Base-by-base conservation (phyloP, 1,140 invertebrate species). In the Ceratosolen fusciceps region DNA sequence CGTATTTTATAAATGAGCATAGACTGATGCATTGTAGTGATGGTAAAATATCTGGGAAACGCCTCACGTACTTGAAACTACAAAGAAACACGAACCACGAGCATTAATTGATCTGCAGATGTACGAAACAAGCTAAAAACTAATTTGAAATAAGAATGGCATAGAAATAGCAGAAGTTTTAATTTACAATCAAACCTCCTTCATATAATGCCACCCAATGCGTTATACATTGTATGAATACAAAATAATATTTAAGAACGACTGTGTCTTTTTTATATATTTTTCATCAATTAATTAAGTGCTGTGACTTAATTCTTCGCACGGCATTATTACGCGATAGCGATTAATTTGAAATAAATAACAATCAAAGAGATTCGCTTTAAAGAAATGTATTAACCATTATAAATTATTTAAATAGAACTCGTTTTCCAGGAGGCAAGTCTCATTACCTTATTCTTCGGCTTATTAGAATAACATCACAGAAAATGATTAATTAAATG, bases 141-240 rank as follows among this genome's bases (percentile, higher is more conserved):
- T 58, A 29, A 37, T 39, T 74, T 74, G 43, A 56, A 74, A 74
- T 24, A 47, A 74, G n/a, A 74, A 58, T 60, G n/a, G n/a, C n/a
- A n/a, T n/a, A n/a, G n/a, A n/a, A n/a, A n/a, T n/a, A n/a, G n/a
- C n/a, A n/a, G n/a, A n/a, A n/a, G n/a, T n/a, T n/a, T n/a, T n/a
- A n/a, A n/a, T n/a, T n/a, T n/a, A n/a, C n/a, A n/a, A n/a, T n/a
- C n/a, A n/a, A n/a, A n/a, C n/a, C n/a, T n/a, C n/a, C n/a, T n/a
- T n/a, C n/a, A n/a, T n/a, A n/a, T n/a, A n/a, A n/a, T n/a, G n/a
- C n/a, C n/a, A n/a, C n/a, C n/a, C n/a, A n/a, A n/a, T n/a, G n/a
- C n/a, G n/a, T n/a, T n/a, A n/a, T n/a, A n/a, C n/a, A n/a, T n/a
- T n/a, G n/a, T n/a, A n/a, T n/a, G n/a, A n/a, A n/a, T n/a, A n/a